A percentile compares a stretch with the other conserved stretches of the same genome.
phyloP scores from a whole-genome alignment of 2,113 vertebrate genomes.

The Xiphophorus couchianus region DNA sequence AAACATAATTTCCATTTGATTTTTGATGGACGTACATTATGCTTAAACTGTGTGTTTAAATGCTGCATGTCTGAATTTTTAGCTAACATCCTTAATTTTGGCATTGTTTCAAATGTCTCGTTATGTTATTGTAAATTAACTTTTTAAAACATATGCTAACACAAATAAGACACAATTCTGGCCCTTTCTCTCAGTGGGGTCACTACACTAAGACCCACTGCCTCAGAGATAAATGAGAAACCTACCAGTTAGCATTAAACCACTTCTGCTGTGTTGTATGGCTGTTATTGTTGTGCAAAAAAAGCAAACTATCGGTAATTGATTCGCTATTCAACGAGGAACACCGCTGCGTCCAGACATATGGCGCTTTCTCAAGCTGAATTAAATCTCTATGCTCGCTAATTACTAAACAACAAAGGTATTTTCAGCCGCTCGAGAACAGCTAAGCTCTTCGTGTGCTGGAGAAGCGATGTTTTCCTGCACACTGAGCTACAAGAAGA shows the following conservation, averaged over 20 bases:
- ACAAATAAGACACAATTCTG: not conserved
- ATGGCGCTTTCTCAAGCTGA: not conserved
- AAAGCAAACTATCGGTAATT: not conserved
- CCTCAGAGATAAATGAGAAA: not conserved
- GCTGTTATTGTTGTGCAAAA: not conserved
- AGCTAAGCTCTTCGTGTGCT: not conserved
- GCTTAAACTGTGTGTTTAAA: not conserved
- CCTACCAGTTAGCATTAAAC: constrained; percentile 19
- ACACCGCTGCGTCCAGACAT: not conserved
- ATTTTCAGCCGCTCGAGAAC: constrained; percentile 9
- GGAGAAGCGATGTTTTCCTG: not conserved
- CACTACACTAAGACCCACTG: not conserved
- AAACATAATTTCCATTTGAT: not conserved
- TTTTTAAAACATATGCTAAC: not conserved
- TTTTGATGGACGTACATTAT: not conserved
- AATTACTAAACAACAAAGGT: constrained; percentile 56
- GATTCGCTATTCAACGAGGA: not conserved
- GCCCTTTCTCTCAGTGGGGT: not conserved
- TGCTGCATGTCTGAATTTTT: not conserved
- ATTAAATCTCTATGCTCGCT: constrained; percentile 9
- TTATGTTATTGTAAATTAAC: too few relatives aligned
- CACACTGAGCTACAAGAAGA: not conserved
- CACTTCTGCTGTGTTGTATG: not conserved
- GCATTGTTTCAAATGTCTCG: not conserved
- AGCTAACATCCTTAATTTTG: not conserved